These are phyloP conservation scores for Linnaemya tessellans DNA, from an alignment of 2,888 invertebrate species.

Conservation along the genomic window DNA sequence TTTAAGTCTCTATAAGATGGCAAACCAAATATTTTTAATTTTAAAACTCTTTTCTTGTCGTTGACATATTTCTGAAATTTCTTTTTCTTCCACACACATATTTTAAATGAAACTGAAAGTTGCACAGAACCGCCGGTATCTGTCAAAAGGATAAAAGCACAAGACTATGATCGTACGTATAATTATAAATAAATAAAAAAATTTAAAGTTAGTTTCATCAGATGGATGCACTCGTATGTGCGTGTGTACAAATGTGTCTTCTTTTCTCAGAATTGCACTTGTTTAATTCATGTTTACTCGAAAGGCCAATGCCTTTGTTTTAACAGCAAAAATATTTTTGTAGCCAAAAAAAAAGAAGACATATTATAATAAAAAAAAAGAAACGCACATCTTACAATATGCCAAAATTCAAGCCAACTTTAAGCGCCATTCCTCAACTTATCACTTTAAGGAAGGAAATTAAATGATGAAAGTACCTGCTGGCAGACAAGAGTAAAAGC, in stretches of 20 bases:
- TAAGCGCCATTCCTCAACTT: constrained; percentile 66
- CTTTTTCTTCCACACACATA: constrained; percentile 29
- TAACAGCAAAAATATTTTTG: background rate
- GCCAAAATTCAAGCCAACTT: constrained; percentile 42
- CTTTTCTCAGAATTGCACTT: constrained; percentile 66
- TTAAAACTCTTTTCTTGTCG: constrained; percentile 17
- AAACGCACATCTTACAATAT: constrained; percentile 30
- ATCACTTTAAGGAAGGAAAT: constrained; percentile 63
- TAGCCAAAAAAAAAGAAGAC: background rate
- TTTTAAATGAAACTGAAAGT: constrained; percentile 68
- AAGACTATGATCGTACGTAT: background rate
- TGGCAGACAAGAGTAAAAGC: background rate
- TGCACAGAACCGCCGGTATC: constrained; percentile 66
- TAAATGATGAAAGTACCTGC: constrained; percentile 46
- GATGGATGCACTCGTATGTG: background rate
- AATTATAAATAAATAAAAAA: background rate
- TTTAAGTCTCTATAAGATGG: background rate
- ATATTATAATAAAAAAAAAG: background rate
- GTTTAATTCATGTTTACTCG: constrained; percentile 56
- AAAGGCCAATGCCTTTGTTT: constrained; percentile 57
- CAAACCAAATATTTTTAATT: background rate
- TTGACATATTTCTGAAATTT: constrained; percentile 8
- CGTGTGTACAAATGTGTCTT: background rate
- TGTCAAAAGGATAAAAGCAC: constrained; percentile 52
- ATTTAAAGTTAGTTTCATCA: constrained; percentile 1